Percentiles rank a stretch among this genome's conserved stretches.
Conservation (phyloP, 2,888 invertebrate genomes). For the Palloptera scutellata region DNA sequence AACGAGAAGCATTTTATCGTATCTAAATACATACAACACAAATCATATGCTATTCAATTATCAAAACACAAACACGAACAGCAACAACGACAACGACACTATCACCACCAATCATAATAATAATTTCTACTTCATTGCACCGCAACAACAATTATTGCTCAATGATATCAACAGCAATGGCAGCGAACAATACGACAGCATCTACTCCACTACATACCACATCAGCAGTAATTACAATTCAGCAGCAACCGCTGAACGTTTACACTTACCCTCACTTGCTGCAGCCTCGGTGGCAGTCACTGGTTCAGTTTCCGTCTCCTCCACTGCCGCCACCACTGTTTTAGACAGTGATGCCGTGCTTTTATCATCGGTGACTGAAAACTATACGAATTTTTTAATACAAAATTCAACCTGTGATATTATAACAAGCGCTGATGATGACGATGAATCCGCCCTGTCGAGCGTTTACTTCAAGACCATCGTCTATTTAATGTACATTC, state of each 20-base stretch:
- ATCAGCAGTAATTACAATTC: not conserved
- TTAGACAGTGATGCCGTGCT: not conserved
- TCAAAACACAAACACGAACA: constrained; percentile 6
- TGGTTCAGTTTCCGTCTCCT: not conserved
- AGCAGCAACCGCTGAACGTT: constrained; percentile 2
- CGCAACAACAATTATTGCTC: constrained; percentile 41
- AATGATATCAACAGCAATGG: constrained; percentile 20
- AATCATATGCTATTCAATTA: not conserved
- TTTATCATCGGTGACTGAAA: not conserved
- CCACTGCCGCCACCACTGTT: constrained; percentile 26
- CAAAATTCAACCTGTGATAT: constrained; percentile 46
- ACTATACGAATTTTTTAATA: constrained; percentile 3
- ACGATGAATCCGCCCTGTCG: constrained; percentile 53
- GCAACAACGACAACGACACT: constrained; percentile 15
- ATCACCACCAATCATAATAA: constrained; percentile 24
- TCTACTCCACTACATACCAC: not conserved
- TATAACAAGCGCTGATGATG: constrained; percentile 41
- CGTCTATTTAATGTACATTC: constrained; percentile 76
- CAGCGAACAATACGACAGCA: constrained; percentile 5
- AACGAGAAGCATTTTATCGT: constrained; percentile 44
- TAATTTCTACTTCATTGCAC: constrained; percentile 47
- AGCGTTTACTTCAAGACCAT: constrained; percentile 71
- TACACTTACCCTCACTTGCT: not conserved
- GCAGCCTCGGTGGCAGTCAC: constrained; percentile 6
- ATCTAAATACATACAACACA: constrained; percentile 31